phyloP scores from a whole-genome alignment of 2,113 vertebrate genomes.

The Trogon melanurus region DNA sequence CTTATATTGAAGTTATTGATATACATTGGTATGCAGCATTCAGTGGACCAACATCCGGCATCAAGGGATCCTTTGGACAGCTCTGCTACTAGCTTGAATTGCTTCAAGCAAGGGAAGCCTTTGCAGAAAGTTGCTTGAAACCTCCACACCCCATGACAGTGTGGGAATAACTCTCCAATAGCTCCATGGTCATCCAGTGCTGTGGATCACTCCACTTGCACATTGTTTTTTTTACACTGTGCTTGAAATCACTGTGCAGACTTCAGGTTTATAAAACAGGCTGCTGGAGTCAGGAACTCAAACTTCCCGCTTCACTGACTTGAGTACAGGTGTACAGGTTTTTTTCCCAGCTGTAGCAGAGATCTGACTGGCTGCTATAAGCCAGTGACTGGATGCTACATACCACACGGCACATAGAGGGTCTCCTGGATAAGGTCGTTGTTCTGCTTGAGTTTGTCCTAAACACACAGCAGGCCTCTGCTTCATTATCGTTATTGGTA shows the following conservation, averaged over 20 bases:
- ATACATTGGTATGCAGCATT: background rate
- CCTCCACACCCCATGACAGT: background rate
- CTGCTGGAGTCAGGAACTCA: background rate
- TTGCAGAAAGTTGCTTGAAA: background rate
- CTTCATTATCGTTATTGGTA: background rate
- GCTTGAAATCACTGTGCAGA: background rate
- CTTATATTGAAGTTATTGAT: background rate
- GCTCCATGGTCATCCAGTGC: background rate
- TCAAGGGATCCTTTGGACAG: background rate
- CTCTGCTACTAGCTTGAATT: background rate
- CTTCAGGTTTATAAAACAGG: background rate
- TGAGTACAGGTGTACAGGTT: background rate
- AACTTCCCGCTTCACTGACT: background rate
- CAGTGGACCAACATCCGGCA: background rate
- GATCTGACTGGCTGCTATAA: background rate
- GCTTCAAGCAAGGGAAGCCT: background rate
- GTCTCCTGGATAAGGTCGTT: background rate
- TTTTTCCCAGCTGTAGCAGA: background rate
- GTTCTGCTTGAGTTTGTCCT: background rate
- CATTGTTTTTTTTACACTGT: fast-evolving
- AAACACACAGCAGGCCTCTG: background rate
- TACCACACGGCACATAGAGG: background rate
- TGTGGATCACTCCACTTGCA: background rate
- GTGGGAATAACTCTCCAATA: background rate
- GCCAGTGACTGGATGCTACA: background rate